These are phyloP conservation scores for Oppia nitens DNA, from an alignment of 1,140 invertebrate species.

Conservation along the genomic window DNA sequence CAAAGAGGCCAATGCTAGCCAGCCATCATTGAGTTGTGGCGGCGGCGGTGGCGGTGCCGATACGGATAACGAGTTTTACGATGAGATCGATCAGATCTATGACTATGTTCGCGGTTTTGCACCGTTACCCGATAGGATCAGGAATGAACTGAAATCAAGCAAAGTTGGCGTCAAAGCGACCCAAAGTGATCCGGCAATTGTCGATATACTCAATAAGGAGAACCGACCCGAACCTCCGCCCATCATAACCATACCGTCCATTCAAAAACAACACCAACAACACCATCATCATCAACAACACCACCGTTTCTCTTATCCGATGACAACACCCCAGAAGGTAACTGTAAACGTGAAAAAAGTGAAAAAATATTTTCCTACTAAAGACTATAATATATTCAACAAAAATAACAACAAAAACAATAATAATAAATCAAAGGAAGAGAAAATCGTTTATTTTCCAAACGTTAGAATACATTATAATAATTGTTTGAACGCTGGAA, in stretches of 20 bases:
- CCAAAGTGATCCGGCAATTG: neutral
- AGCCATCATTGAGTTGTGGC: neutral
- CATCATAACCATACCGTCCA: slow-evolving; percentile 64
- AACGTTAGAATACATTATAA: neutral
- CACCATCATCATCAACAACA: neutral
- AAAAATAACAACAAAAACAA: neutral
- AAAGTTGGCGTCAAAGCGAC: too few relatives aligned
- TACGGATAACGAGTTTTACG: slow-evolving; percentile 47
- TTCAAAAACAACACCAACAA: neutral
- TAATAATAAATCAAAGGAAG: too few relatives aligned
- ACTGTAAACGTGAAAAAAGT: neutral
- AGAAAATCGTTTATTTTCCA: neutral
- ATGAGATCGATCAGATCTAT: slow-evolving; percentile 92
- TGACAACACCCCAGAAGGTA: neutral
- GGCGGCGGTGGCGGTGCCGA: neutral
- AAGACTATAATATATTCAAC: neutral
- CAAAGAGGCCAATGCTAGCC: too few relatives aligned
- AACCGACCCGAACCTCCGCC: slow-evolving; percentile 64
- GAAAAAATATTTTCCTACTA: neutral
- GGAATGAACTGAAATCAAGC: slow-evolving; percentile 6
- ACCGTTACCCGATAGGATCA: slow-evolving; percentile 42
- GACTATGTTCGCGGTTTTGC: slow-evolving; percentile 82
- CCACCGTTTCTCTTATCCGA: neutral
- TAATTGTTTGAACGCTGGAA: neutral
- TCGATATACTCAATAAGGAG: neutral